Base-by-base conservation (phyloP, 2,888 invertebrate genomes). In the Stomorhina lunata region DNA sequence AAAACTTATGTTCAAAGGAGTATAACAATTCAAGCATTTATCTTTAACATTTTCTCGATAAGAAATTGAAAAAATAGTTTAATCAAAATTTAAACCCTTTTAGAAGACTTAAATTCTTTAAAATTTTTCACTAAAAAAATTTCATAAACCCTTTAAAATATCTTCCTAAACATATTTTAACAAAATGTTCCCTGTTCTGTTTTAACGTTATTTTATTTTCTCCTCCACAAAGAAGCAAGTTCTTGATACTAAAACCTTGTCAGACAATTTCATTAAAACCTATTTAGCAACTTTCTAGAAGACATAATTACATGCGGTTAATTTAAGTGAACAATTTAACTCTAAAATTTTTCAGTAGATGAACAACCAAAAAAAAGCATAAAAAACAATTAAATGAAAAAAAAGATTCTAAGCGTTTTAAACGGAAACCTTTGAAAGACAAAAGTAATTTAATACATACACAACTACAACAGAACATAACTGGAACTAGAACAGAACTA, bases 201-300 rank as follows among this genome's bases (percentile, higher is more conserved):
- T 10, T 17, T 9, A 10, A 53, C 7, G 0, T 53, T 5, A 9
- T 27, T 2, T 29, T 2, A 7, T 27, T 68, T 15, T 12, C 2
- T 25, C 37, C 37, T 40, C 43, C 15, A 6, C 53, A 17, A 22
- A n/a, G 15, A 43, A 61, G 40, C 50, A 68, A 61, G 66, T 50
- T 25, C 61, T 73, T 63, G 80, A 76, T 63, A 69, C 29, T 71
- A 66, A 66, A 53, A 43, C 27, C 72, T 68, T 68, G 72, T 55
- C 63, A 78, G 73, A 81, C 73, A 78, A 81, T 81, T 73, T 73
- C 68, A 81, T 78, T 81, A 81, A 73, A 57, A 78, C 63, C 77
- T 45, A 81, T 81, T 73, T 73, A 78, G 61, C 63, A 81, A 63
- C 73, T 81, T 78, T 68, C 73, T 78, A 65, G 63, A 73, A 72